Percentiles rank a stretch among this genome's conserved stretches.
Evolutionary conservation across 2,888 invertebrate genomes (phyloP).

Genomic region (Fragum fragum): DNA sequence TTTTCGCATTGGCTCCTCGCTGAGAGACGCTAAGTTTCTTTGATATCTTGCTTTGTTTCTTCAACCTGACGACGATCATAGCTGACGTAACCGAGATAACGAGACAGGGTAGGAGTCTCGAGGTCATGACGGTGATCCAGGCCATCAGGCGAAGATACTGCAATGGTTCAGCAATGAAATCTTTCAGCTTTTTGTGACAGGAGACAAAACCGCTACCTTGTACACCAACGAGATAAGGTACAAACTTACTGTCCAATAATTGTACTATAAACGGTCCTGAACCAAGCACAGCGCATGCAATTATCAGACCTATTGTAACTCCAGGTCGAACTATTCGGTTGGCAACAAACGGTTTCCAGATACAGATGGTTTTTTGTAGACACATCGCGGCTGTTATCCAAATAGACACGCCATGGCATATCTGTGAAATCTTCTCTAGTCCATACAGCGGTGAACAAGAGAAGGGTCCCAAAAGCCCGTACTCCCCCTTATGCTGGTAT

Average conservation of each 20-base stretch:
- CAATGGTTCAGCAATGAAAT: not conserved
- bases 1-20: not conserved
- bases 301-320: not conserved
- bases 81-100: conserved; percentile 1
- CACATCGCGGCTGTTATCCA: conserved; percentile 20
- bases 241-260: conserved; percentile 9
- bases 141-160: not conserved
- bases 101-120: conserved; percentile 8
- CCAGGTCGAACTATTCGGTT: not conserved
- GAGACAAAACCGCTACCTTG: not conserved
- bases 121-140: not conserved
- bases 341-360: conserved; percentile 11
- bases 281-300: not conserved
- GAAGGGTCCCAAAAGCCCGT: not conserved
- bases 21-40: not conserved
- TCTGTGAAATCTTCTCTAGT: conserved; percentile 10
- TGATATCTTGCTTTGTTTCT: not conserved
- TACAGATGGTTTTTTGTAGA: conserved; percentile 12
- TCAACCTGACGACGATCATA: not conserved
- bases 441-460: not conserved
- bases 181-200: not conserved
- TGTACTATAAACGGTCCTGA: not conserved
- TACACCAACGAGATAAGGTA: not conserved
- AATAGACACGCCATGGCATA: conserved; percentile 10
- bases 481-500: conserved; percentile 1